A percentile compares a stretch with the other conserved stretches of the same genome.
phyloP scores from a whole-genome alignment of 2,888 invertebrate species.

The Heliconius erato region DNA sequence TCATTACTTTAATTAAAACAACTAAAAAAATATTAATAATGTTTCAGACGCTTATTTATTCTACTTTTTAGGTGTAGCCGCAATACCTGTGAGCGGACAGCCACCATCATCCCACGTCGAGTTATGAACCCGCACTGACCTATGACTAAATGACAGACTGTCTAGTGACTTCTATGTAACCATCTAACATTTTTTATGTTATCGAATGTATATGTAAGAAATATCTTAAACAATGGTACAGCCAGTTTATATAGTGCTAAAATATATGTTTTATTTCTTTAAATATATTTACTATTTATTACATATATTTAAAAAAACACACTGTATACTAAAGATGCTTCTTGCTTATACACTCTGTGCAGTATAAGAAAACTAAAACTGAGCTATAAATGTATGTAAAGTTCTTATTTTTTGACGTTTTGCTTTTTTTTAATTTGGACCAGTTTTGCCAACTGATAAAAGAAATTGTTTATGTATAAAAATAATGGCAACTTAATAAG shows the following conservation, averaged over 20 bases:
- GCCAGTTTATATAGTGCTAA: not conserved
- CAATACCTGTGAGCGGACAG: constrained; percentile 50
- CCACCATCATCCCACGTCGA: constrained; percentile 42
- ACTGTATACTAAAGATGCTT: constrained; percentile 14
- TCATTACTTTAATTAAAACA: not conserved
- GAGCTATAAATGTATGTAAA: constrained; percentile 5
- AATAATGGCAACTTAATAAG: constrained; percentile 1
- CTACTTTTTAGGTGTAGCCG: constrained; percentile 54
- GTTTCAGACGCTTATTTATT: not conserved
- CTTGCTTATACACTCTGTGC: constrained; percentile 12
- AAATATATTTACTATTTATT: not conserved
- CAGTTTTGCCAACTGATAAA: not conserved
- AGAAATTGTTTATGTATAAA: not conserved
- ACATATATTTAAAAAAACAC: not conserved
- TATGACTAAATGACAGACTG: constrained; percentile 30
- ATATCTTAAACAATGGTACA: not conserved
- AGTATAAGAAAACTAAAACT: not conserved
- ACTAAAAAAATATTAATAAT: not conserved
- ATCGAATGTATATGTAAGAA: constrained; percentile 7
- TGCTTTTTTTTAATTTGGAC: not conserved
- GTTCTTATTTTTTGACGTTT: constrained; percentile 6
- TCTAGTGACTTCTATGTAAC: not conserved
- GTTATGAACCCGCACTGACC: constrained; percentile 53
- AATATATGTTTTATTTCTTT: not conserved
- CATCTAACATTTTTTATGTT: constrained; percentile 7